A percentile compares a stretch with the other conserved stretches of the same genome.
phyloP scores from a whole-genome alignment of 2,113 vertebrate genomes.

The Bubalus kerabau region DNA sequence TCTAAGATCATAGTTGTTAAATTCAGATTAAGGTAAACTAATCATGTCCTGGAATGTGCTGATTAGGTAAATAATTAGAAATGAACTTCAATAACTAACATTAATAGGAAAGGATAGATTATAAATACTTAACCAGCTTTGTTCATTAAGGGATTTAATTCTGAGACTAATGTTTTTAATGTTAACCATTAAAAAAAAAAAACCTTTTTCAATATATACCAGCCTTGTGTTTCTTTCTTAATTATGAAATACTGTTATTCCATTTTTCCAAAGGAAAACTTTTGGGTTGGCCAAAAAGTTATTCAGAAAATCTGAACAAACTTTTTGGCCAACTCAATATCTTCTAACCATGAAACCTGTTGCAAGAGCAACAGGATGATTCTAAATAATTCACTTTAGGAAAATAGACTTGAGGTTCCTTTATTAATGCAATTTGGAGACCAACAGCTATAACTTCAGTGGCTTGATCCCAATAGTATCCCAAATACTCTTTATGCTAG shows the following conservation, averaged over 20 bases:
- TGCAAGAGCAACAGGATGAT: neutral
- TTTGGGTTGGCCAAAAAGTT: neutral
- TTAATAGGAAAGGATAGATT: conserved; percentile 22
- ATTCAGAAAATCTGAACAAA: neutral
- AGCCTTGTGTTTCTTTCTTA: neutral
- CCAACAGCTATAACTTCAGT: neutral
- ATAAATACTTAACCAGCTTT: neutral
- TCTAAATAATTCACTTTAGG: neutral
- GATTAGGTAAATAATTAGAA: conserved; percentile 31
- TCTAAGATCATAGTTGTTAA: neutral
- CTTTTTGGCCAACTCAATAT: neutral
- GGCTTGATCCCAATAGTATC: neutral
- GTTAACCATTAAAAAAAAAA: neutral
- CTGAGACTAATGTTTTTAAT: neutral
- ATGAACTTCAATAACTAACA: conserved; percentile 36
- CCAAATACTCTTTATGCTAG: neutral
- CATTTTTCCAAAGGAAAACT: neutral
- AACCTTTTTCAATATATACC: neutral
- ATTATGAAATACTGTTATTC: neutral
- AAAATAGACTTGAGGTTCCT: neutral
- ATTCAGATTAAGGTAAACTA: conserved; percentile 28
- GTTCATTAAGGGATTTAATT: neutral
- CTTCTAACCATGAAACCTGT: neutral
- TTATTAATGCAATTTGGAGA: neutral
- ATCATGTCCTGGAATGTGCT: neutral